Evolutionary conservation across 1,140 invertebrate genomes (phyloP).

Genomic region (Rhyzopertha dominica): DNA sequence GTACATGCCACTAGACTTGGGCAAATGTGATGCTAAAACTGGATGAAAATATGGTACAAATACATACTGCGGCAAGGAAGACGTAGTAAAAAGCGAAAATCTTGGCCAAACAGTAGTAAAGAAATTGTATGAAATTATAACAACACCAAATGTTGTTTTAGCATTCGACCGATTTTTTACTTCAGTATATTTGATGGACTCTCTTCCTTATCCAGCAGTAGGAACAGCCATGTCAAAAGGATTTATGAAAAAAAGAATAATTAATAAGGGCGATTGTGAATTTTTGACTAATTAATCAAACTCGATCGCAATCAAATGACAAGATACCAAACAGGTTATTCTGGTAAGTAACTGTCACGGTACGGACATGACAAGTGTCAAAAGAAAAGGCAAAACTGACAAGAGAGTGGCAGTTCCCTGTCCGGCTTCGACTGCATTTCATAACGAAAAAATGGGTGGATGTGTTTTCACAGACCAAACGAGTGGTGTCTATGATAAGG

Average conservation of each 20-base stretch:
- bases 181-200: too few species aligned
- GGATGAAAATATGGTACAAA: conserved; percentile 35
- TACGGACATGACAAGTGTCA: conserved; percentile 4
- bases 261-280: too few species aligned
- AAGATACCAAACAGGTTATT: conserved; percentile 1
- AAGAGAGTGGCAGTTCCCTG: conserved; percentile 1
- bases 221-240: too few species aligned
- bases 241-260: too few species aligned
- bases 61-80: conserved; percentile 31
- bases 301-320: conserved; percentile 3
- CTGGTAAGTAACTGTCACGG: not conserved
- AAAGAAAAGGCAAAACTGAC: conserved; percentile 3
- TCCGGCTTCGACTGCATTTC: conserved; percentile 5
- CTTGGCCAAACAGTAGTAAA: conserved; percentile 30
- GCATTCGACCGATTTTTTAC: conserved; percentile 14
- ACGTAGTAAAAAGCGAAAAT: conserved; percentile 7
- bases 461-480: conserved; percentile 2
- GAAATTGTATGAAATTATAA: too few species aligned
- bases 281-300: too few species aligned
- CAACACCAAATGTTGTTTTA: not conserved
- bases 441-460: not conserved
- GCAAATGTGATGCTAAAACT: conserved; percentile 34
- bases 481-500: not conserved
- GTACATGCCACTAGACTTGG: conserved; percentile 38
- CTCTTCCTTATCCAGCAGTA: too few species aligned